Percentiles rank a stretch among this genome's conserved stretches.
These are phyloP conservation scores for Spheniscus mendiculus DNA, from an alignment of 2,113 vertebrate species.

Conservation along the genomic window DNA sequence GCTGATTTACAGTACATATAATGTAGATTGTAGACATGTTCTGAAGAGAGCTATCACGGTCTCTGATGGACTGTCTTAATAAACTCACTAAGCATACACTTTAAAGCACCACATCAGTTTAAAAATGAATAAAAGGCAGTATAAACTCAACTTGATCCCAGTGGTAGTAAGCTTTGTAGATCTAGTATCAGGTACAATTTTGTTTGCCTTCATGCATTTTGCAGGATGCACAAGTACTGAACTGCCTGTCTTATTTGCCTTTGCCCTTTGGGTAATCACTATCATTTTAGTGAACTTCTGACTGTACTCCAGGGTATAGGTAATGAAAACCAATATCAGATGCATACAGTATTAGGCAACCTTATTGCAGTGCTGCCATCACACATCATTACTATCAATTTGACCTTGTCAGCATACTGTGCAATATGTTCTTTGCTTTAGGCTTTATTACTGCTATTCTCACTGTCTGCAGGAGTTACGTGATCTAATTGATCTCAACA, in stretches of 20 bases:
- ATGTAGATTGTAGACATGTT: background rate
- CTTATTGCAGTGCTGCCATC: slow-evolving; percentile 46
- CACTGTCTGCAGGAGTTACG: background rate
- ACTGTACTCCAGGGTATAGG: slow-evolving; percentile 22
- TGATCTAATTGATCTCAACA: slow-evolving; percentile 52
- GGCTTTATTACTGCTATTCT: slow-evolving; percentile 52
- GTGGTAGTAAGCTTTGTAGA: background rate
- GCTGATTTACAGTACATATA: background rate
- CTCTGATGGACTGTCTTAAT: background rate
- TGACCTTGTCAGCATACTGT: slow-evolving; percentile 50
- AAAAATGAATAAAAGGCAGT: background rate
- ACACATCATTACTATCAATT: slow-evolving; percentile 56
- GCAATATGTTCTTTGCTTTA: slow-evolving; percentile 48
- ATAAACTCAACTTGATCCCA: background rate
- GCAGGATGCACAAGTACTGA: background rate
- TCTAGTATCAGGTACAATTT: background rate
- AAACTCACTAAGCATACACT: background rate
- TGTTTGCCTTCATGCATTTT: background rate
- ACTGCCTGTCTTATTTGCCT: slow-evolving; percentile 16
- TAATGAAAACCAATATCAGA: slow-evolving; percentile 67
- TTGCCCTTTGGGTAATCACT: slow-evolving; percentile 36
- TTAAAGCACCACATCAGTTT: background rate
- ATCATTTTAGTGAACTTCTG: slow-evolving; percentile 33
- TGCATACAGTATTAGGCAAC: slow-evolving; percentile 47
- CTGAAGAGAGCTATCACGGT: background rate